Percentiles rank a stretch among this genome's conserved stretches.
Evolutionary conservation across 2,113 vertebrate species (phyloP).

Genomic region (Meles meles): DNA sequence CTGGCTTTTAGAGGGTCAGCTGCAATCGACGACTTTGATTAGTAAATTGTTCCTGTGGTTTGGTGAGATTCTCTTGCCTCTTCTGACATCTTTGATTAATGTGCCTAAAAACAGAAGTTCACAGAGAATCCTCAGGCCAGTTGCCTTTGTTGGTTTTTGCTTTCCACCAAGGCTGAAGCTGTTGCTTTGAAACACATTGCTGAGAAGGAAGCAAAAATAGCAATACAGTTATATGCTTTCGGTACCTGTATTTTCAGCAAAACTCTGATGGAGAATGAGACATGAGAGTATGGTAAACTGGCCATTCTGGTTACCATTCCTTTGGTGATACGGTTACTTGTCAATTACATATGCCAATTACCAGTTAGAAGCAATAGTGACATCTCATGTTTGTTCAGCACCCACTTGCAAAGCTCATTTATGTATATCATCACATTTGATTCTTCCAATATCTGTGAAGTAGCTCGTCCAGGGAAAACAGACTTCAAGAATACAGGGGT

Average conservation of each 20-base stretch:
- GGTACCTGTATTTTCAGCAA: not conserved
- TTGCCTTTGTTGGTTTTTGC: not conserved
- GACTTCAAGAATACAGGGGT: not conserved
- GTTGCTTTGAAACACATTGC: not conserved
- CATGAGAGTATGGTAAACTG: not conserved
- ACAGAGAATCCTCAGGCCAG: not conserved
- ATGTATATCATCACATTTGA: not conserved
- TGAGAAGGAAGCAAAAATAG: not conserved
- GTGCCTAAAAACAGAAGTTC: not conserved
- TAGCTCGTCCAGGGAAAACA: not conserved
- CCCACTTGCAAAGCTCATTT: not conserved
- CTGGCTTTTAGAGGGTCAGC: not conserved
- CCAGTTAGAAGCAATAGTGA: not conserved
- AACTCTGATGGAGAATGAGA: not conserved
- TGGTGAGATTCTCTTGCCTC: not conserved
- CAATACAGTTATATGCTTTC: conserved; percentile 10
- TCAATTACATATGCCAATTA: not conserved
- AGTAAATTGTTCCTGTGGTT: not conserved
- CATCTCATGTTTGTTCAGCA: not conserved
- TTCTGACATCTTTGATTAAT: not conserved
- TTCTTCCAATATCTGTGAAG: conserved; percentile 1
- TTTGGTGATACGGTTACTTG: not conserved
- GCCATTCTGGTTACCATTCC: not conserved
- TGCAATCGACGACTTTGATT: not conserved
- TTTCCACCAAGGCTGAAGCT: not conserved